Percentiles rank a stretch among this genome's conserved stretches.
Evolutionary conservation across 2,888 invertebrate genomes (phyloP).

Genomic region (Caenorhabditis auriculariae): DNA sequence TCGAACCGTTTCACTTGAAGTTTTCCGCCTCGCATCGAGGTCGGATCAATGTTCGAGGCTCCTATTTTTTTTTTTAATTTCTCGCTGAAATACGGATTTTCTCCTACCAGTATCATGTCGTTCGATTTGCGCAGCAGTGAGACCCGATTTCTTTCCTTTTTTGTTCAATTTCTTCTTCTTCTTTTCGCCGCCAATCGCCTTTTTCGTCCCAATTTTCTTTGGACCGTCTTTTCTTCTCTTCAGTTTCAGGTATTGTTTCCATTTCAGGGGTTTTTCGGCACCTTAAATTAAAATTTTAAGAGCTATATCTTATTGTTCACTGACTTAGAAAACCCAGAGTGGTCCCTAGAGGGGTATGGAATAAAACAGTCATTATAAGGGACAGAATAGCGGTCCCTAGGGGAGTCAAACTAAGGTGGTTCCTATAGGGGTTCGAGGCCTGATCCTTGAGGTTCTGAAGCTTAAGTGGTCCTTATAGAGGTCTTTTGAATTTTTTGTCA

Average conservation of each 20-base stretch:
- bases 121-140: conserved; percentile 11
- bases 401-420: too few relatives aligned
- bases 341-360: too few relatives aligned
- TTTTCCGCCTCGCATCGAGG: conserved; percentile 31
- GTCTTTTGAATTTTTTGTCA: too few relatives aligned
- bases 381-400: too few relatives aligned
- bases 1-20: conserved; percentile 44
- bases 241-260: conserved; percentile 28
- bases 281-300: too few relatives aligned
- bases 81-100: not conserved
- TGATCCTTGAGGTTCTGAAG: too few relatives aligned
- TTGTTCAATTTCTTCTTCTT: conserved; percentile 2
- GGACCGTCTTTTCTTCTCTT: conserved; percentile 1
- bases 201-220: conserved; percentile 1
- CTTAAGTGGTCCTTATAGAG: too few relatives aligned
- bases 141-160: not conserved
- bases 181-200: not conserved
- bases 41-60: conserved; percentile 17
- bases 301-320: too few relatives aligned
- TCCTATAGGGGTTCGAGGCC: too few relatives aligned
- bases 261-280: conserved; percentile 20
- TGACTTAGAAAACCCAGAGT: too few relatives aligned
- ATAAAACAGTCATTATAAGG: too few relatives aligned
- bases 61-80: conserved; percentile 3
- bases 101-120: conserved; percentile 23